Evolutionary conservation across 2,797 vertebrate species (phyloP).

Genomic region (Mormyrops attenuatus): DNA sequence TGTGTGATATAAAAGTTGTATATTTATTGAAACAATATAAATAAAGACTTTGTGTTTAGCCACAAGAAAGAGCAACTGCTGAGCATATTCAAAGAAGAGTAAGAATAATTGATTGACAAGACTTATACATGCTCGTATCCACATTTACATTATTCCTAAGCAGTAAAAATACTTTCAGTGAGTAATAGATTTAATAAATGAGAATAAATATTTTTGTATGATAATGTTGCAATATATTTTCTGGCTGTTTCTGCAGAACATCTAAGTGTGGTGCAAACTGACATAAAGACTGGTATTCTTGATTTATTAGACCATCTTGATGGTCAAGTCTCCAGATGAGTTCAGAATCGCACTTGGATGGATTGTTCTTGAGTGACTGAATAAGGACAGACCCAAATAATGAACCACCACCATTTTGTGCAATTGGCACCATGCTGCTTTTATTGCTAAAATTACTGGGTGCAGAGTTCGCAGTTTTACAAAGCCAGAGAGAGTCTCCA

Average conservation of each 20-base stretch:
- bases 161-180: not conserved
- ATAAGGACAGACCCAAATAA: not conserved
- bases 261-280: not conserved
- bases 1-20: not conserved
- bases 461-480: slow-evolving; percentile 57
- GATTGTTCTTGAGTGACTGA: not conserved
- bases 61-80: not conserved
- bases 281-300: not conserved
- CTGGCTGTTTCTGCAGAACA: not conserved
- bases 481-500: slow-evolving; percentile 67
- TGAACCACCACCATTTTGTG: slow-evolving; percentile 20
- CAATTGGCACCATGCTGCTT: slow-evolving; percentile 74
- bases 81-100: not conserved
- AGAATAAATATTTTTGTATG: not conserved
- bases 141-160: not conserved
- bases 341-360: not conserved
- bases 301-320: not conserved
- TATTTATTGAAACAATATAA: not conserved
- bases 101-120: not conserved
- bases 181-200: not conserved
- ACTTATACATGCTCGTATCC: not conserved
- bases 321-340: not conserved
- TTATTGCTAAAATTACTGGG: slow-evolving; percentile 70
- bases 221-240: not conserved
- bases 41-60: not conserved